Conservation (phyloP, 2,888 invertebrate genomes). For the Esperia sulphurella region DNA sequence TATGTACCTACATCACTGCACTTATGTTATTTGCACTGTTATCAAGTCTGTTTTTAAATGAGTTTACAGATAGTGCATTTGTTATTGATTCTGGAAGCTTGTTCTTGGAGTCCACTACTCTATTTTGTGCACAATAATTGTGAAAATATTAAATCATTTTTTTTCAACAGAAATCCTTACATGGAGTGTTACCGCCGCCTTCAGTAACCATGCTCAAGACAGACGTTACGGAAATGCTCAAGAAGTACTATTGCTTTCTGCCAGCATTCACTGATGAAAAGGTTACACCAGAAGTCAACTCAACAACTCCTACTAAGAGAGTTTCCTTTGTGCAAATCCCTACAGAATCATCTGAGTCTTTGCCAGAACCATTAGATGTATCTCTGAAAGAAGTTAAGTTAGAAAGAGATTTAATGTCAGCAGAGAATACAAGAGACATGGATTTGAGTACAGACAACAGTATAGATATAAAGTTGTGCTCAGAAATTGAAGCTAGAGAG, state of each 20-base stretch:
- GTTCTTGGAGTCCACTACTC: too few species aligned
- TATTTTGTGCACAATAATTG: too few species aligned
- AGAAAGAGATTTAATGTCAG: conserved; percentile 9
- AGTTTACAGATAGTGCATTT: too few species aligned
- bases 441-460: conserved; percentile 51
- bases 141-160: not conserved
- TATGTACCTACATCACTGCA: too few species aligned
- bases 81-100: too few species aligned
- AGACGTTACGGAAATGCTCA: conserved; percentile 82
- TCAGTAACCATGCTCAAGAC: conserved; percentile 84
- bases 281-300: conserved; percentile 39
- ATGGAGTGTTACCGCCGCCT: conserved; percentile 87
- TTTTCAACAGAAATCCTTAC: conserved; percentile 74
- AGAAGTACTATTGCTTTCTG: conserved; percentile 75
- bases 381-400: not conserved
- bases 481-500: conserved; percentile 54
- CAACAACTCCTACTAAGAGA: conserved; percentile 60
- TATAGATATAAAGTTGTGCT: conserved; percentile 49
- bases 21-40: too few species aligned
- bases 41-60: too few species aligned
- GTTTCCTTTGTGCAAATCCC: conserved; percentile 64
- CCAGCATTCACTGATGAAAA: conserved; percentile 66
- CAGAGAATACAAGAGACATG: conserved; percentile 30
- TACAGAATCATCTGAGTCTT: conserved; percentile 19
- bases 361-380: conserved; percentile 4